Evolutionary conservation across 2,888 invertebrate genomes (phyloP).

Genomic region (Villa cingulata): DNA sequence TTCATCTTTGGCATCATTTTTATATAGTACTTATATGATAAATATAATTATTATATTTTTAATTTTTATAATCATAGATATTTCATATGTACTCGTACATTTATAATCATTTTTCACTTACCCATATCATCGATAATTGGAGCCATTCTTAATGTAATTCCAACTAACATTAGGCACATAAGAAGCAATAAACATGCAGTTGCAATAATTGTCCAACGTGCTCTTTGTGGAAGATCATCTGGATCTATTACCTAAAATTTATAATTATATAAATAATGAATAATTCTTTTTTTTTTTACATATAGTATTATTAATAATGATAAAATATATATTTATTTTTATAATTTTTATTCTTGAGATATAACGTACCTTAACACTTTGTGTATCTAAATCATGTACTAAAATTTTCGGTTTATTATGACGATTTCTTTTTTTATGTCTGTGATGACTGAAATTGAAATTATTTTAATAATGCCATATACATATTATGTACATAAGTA

Average conservation of each 20-base stretch:
- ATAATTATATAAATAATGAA: neutral
- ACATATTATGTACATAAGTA: too few relatives aligned
- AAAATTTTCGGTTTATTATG: constrained; percentile 37
- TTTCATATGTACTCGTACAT: too few relatives aligned
- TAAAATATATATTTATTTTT: neutral
- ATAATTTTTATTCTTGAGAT: neutral
- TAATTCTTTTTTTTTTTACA: neutral
- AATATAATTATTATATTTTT: too few relatives aligned
- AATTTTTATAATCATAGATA: too few relatives aligned
- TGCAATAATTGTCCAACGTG: constrained; percentile 81
- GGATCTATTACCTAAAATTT: constrained; percentile 49
- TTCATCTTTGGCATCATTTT: too few relatives aligned
- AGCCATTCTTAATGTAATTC: constrained; percentile 84
- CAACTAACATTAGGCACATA: constrained; percentile 80
- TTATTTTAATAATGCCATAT: too few relatives aligned
- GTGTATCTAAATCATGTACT: constrained; percentile 36
- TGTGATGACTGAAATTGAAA: constrained; percentile 27
- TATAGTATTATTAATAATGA: neutral
- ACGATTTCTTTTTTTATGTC: constrained; percentile 34
- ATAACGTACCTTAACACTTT: constrained; percentile 32
- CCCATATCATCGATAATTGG: constrained; percentile 93
- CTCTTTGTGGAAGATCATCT: constrained; percentile 69
- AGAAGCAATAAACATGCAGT: constrained; percentile 77
- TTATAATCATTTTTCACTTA: too few relatives aligned
- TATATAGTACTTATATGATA: too few relatives aligned